A percentile compares a stretch with the other conserved stretches of the same genome.
Conservation (phyloP, 2,888 invertebrate genomes). For the Agapostemon virescens region DNA sequence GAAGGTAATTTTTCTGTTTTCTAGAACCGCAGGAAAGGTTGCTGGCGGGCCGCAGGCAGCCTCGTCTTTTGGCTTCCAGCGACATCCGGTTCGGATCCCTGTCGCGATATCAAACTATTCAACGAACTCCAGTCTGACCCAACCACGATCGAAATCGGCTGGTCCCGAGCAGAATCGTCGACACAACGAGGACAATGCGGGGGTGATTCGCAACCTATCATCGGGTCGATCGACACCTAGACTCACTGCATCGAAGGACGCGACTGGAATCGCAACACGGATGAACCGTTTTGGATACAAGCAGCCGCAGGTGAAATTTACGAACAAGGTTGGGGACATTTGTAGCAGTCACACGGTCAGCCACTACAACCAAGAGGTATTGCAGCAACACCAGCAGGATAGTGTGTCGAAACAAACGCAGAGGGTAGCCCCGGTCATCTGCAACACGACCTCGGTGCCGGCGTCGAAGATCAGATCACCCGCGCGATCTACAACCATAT, state of each 20-base stretch:
- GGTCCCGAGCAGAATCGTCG: slow-evolving; percentile 81
- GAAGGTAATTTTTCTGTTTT: slow-evolving; percentile 42
- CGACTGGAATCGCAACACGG: slow-evolving; percentile 83
- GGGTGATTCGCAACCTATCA: slow-evolving; percentile 72
- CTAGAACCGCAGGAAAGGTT: slow-evolving; percentile 85
- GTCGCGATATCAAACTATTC: slow-evolving; percentile 71
- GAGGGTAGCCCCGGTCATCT: slow-evolving; percentile 64
- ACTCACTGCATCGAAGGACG: slow-evolving; percentile 85
- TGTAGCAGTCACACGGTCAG: slow-evolving; percentile 81
- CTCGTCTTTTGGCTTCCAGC: slow-evolving; percentile 92
- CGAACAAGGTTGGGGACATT: slow-evolving; percentile 86
- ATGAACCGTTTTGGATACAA: slow-evolving; percentile 90
- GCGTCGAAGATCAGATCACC: slow-evolving; percentile 80
- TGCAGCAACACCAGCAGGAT: slow-evolving; percentile 66
- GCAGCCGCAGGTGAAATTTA: slow-evolving; percentile 84
- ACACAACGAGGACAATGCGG: slow-evolving; percentile 76
- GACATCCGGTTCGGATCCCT: slow-evolving; percentile 82
- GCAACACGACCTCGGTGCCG: slow-evolving; percentile 74
- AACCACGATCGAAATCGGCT: slow-evolving; percentile 80
- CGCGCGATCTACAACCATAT: slow-evolving; percentile 74
- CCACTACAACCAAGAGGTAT: slow-evolving; percentile 81
- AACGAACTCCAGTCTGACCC: slow-evolving; percentile 71
- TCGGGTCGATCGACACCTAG: slow-evolving; percentile 86
- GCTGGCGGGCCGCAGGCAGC: slow-evolving; percentile 85
- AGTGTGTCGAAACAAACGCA: slow-evolving; percentile 63